These are phyloP conservation scores for Tiliacea aurago DNA, from an alignment of 2,888 invertebrate genomes.

Conservation along the genomic window DNA sequence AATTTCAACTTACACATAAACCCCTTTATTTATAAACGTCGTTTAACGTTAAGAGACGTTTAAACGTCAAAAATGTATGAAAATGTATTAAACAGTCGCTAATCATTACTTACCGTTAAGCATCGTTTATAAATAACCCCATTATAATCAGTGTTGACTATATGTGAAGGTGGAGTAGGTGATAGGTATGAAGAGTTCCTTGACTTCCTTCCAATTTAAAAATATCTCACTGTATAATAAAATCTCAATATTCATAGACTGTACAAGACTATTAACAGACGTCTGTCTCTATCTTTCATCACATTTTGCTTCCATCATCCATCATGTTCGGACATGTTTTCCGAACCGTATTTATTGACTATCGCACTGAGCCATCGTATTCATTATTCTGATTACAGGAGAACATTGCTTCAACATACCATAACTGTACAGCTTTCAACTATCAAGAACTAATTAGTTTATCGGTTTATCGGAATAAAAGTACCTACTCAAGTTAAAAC, in stretches of 20 bases:
- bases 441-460: not conserved
- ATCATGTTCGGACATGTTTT: constrained; percentile 88
- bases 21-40: no score
- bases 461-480: not conserved
- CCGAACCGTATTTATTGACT: constrained; percentile 86
- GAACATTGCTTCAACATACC: constrained; percentile 31
- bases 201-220: not conserved
- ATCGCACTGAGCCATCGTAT: constrained; percentile 84
- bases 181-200: not conserved
- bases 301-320: constrained; percentile 85
- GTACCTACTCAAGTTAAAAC: not conserved
- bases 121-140: no score
- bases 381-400: constrained; percentile 83
- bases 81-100: no score
- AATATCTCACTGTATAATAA: not conserved
- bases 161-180: not conserved
- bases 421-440: constrained; percentile 9
- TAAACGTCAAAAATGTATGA: no score
- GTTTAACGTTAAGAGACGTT: no score
- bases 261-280: constrained; percentile 72
- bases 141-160: not conserved
- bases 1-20: not conserved
- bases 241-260: constrained; percentile 28
- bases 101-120: no score
- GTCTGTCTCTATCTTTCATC: constrained; percentile 84